Conservation (phyloP, 2,888 invertebrate genomes). For the Azorinus chamasolen region DNA sequence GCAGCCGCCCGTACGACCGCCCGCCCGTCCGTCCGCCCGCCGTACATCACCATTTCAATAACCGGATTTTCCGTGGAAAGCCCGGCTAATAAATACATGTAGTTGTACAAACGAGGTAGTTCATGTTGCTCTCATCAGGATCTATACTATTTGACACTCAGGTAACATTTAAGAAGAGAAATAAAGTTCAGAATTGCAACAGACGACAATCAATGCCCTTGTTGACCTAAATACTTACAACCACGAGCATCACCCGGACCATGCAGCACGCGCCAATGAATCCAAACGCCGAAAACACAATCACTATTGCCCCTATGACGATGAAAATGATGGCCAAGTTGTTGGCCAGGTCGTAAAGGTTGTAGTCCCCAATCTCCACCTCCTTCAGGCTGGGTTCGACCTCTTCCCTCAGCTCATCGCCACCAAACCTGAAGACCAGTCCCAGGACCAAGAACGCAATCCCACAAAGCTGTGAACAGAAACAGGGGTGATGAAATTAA, state of each 20-base stretch:
- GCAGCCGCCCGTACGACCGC: too few relatives aligned
- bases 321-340: slow-evolving; percentile 64
- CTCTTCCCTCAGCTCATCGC: slow-evolving; percentile 50
- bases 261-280: slow-evolving; percentile 66
- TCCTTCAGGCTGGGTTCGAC: slow-evolving; percentile 49
- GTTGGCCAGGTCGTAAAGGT: slow-evolving; percentile 49
- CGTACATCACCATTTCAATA: too few relatives aligned
- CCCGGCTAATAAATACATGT: too few relatives aligned
- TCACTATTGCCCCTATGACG: slow-evolving; percentile 62
- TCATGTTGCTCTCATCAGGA: too few relatives aligned
- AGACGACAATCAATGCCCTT: too few relatives aligned
- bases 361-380: slow-evolving; percentile 41
- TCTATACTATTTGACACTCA: too few relatives aligned
- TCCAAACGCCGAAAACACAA: slow-evolving; percentile 59
- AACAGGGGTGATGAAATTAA: too few relatives aligned
- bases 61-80: too few relatives aligned
- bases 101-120: too few relatives aligned
- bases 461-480: slow-evolving; percentile 62
- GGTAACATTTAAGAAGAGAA: too few relatives aligned
- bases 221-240: slow-evolving; percentile 66
- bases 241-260: slow-evolving; percentile 42
- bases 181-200: too few relatives aligned
- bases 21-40: too few relatives aligned
- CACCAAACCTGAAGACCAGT: slow-evolving; percentile 60
- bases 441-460: slow-evolving; percentile 63